Evolutionary conservation across 2,888 invertebrate genomes (phyloP).

Genomic region (Ornithoptera priamus): DNA sequence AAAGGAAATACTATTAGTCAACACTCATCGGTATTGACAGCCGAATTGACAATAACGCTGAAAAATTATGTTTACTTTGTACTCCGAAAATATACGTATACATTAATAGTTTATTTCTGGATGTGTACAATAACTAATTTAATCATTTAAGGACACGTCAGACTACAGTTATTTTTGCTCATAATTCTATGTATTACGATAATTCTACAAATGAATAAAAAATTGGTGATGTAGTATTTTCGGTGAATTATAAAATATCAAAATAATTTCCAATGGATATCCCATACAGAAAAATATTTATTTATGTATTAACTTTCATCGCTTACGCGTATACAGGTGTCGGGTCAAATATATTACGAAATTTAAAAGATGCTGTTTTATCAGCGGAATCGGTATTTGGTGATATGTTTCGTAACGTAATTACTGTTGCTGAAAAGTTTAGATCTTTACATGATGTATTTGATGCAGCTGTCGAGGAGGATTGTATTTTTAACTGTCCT

Average conservation of each 20-base stretch:
- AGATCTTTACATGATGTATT: slow-evolving; percentile 89
- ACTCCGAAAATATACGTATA: background rate
- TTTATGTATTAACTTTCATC: slow-evolving; percentile 87
- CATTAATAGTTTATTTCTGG: slow-evolving; percentile 2
- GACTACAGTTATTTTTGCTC: background rate
- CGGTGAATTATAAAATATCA: slow-evolving; percentile 12
- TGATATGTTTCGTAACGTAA: slow-evolving; percentile 86
- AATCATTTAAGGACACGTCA: slow-evolving; percentile 16
- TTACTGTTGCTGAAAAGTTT: slow-evolving; percentile 87
- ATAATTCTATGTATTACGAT: background rate
- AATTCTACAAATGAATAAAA: background rate
- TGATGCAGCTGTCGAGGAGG: slow-evolving; percentile 91
- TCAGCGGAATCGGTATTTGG: slow-evolving; percentile 90
- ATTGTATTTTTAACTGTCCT: slow-evolving; percentile 88
- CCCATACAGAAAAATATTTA: slow-evolving; percentile 86
- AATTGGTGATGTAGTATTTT: background rate
- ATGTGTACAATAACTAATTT: background rate
- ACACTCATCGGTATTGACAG: background rate
- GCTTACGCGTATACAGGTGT: slow-evolving; percentile 91
- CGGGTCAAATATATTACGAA: slow-evolving; percentile 86
- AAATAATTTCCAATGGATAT: slow-evolving; percentile 81
- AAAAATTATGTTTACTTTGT: background rate
- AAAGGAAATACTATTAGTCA: background rate
- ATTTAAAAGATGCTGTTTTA: slow-evolving; percentile 88
- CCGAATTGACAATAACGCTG: background rate